Evolutionary conservation across 2,888 invertebrate species (phyloP).

Genomic region (Flabesymbios commensalis): DNA sequence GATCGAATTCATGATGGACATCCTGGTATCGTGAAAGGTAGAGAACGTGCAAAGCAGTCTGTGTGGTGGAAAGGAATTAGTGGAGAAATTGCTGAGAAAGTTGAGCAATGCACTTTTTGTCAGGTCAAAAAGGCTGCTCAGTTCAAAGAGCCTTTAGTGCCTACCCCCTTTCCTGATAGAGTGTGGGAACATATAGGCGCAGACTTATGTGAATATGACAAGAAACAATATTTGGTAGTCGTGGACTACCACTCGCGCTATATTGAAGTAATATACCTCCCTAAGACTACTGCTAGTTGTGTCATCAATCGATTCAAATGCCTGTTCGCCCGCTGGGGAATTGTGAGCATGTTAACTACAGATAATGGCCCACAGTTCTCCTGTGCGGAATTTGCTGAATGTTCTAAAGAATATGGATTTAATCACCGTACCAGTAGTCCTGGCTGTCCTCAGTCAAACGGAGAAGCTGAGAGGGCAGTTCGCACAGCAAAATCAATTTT

Average conservation of each 20-base stretch:
- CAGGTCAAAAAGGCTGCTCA: background rate
- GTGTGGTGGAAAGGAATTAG: background rate
- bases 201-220: background rate
- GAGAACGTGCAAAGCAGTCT: background rate
- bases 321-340: too few relatives aligned
- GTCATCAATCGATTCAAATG: too few relatives aligned
- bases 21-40: background rate
- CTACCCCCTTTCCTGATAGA: background rate
- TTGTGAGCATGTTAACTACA: background rate
- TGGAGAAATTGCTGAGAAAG: background rate
- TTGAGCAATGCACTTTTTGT: background rate
- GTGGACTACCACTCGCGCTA: background rate
- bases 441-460: background rate
- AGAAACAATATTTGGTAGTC: background rate
- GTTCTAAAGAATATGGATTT: background rate
- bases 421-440: background rate
- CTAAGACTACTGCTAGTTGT: background rate
- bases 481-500: background rate
- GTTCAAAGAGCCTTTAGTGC: background rate
- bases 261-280: background rate
- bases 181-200: background rate
- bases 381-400: background rate
- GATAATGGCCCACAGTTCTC: background rate
- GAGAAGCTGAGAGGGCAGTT: conserved; percentile 1
- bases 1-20: too few relatives aligned